Evolutionary conservation across 2,113 vertebrate genomes (phyloP).

Genomic region (Plecotus auritus): DNA sequence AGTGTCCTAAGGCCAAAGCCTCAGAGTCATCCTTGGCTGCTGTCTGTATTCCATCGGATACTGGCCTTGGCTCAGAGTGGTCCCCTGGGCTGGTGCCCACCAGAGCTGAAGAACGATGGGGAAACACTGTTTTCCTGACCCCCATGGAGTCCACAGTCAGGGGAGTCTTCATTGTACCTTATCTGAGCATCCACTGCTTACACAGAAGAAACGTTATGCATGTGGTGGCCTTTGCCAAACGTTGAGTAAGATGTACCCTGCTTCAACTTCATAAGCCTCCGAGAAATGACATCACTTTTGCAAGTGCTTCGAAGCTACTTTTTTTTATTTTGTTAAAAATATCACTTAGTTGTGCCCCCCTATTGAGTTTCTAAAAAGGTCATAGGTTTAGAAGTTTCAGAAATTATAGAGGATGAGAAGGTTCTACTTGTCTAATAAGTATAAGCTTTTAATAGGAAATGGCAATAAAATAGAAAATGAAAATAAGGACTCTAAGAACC

Average conservation of each 20-base stretch:
- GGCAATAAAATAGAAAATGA: neutral
- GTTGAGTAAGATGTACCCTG: neutral
- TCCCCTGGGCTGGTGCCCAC: neutral
- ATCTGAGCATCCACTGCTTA: neutral
- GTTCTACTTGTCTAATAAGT: neutral
- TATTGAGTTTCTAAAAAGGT: neutral
- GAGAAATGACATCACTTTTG: neutral
- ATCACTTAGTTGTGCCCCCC: neutral
- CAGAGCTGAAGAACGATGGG: neutral
- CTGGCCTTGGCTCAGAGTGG: neutral
- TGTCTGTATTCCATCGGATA: neutral
- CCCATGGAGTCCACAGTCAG: neutral
- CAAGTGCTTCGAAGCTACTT: neutral
- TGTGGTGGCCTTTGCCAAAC: neutral
- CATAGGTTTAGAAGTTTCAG: neutral
- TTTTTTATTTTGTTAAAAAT: neutral
- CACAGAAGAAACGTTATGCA: rapidly evolving
- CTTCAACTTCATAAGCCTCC: neutral
- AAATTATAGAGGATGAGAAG: neutral
- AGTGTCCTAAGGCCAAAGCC: neutral
- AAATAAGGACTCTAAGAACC: neutral
- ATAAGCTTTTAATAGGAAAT: neutral
- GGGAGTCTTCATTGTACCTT: neutral
- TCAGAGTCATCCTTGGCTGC: neutral
- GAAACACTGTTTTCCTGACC: neutral